Base-by-base conservation (phyloP, 2,888 invertebrate species). In the Parelbella ahira region DNA sequence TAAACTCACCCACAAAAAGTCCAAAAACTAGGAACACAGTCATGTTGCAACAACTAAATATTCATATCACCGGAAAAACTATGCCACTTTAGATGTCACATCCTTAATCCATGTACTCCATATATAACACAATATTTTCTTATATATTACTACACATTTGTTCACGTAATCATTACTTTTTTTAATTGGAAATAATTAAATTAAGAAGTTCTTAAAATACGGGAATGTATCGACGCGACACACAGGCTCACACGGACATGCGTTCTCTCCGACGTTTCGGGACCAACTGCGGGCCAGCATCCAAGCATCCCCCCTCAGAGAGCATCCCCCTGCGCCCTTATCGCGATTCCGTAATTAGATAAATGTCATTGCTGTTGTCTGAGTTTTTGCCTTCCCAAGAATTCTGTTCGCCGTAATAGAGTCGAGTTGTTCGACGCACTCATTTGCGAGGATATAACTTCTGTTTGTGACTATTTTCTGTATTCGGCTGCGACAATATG, bases 341-440 rank as follows among this genome's bases (percentile, higher is more conserved):
- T 82, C 84, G 74, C 79, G 78, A 78, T 77, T 63, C 73, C 75
- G 70, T 86, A 86, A 86, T 86, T 84, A 86, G 84, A 86, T 83
- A 79, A 84, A 82, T 84, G 83, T 82, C 82, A 82, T 77, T 74
- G 74, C 72, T 81, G 76, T 78, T 75, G 77, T 80, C 74, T 77
- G 64, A 67, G 54, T 63, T 61, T 58, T 70, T 53, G 53, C 63
- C 68, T 73, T 55, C 51, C 53, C 47, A 10, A 56, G 60, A 68
- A 66, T 67, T 72, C 67, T 60, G 56, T 61, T 56, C 61, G 47
- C 55, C 58, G 67, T 71, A 68, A 72, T 68, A 67, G 66, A 73
- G 52, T 56, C 50, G 37, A 50, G 47, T 47, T 51, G 55, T 59
- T 50, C 23, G 53, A 62, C 53, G 21, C 48, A 53, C 48, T 50